These are phyloP conservation scores for Plumapathes pennacea DNA, from an alignment of 92 coral and sea anemone genomes.

Conservation along the genomic window DNA sequence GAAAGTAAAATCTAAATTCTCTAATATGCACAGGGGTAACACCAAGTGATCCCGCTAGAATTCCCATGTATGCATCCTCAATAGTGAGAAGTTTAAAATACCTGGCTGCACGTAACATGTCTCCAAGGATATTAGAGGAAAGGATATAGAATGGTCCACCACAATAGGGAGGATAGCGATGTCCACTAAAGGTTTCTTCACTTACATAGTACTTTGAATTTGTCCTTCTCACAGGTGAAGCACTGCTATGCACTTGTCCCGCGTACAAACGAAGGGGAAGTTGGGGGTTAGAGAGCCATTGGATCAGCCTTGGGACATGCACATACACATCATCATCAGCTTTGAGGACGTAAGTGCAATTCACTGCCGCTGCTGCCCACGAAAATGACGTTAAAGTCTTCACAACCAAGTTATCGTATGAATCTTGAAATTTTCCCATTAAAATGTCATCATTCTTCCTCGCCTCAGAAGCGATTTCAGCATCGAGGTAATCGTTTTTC, in stretches of 20 bases:
- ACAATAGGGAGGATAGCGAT: constrained; percentile 45
- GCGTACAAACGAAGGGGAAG: constrained; percentile 46
- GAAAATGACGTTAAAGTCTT: constrained; percentile 53
- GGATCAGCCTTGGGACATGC: constrained; percentile 22
- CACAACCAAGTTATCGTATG: constrained; percentile 24
- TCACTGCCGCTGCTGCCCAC: constrained; percentile 27
- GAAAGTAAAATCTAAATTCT: too few species aligned
- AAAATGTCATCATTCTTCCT: constrained; percentile 31
- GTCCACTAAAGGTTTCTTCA: constrained; percentile 16
- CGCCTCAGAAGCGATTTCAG: constrained; percentile 33
- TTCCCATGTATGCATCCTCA: constrained; percentile 57
- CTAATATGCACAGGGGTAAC: constrained; percentile 17
- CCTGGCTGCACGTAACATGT: constrained; percentile 26
- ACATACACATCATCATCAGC: constrained; percentile 56
- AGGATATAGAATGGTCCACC: constrained; percentile 45
- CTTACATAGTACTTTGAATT: constrained; percentile 42
- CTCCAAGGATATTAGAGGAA: constrained; percentile 20
- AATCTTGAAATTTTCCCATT: constrained; percentile 44
- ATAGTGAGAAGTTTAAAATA: constrained; percentile 25
- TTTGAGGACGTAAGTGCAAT: constrained; percentile 29
- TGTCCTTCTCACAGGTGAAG: constrained; percentile 17
- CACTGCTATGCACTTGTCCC: constrained; percentile 29
- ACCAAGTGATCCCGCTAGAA: constrained; percentile 23
- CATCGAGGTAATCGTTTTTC: constrained; percentile 4
- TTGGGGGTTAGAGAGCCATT: constrained; percentile 12